Evolutionary conservation across 2,888 invertebrate genomes (phyloP).

Genomic region (Cheilosia urbana): DNA sequence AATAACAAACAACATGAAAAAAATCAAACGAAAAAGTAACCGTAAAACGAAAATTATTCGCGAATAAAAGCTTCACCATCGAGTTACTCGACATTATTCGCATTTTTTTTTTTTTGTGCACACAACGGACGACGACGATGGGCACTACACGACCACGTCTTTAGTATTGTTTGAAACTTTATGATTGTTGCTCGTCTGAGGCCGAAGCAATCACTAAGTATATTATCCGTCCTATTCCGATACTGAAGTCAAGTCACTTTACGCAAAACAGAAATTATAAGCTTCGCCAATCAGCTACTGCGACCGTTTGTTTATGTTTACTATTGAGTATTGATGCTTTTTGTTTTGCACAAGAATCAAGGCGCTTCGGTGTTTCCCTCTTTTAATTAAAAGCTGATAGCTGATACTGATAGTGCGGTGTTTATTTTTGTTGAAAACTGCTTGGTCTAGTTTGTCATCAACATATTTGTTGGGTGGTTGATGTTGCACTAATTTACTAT

Average conservation of each 20-base stretch:
- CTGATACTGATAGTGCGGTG: conserved; percentile 12
- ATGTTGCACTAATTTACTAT: neutral
- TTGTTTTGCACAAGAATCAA: conserved; percentile 50
- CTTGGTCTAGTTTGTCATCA: neutral
- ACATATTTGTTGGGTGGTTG: no score
- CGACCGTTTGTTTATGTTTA: conserved; percentile 73
- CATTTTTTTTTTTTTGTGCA: conserved; percentile 13
- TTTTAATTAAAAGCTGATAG: conserved; percentile 30
- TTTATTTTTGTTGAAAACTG: neutral
- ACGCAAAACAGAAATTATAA: conserved; percentile 46
- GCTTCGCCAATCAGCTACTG: conserved; percentile 54
- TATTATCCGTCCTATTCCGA: conserved; percentile 64
- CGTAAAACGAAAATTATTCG: conserved; percentile 22
- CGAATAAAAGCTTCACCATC: conserved; percentile 42
- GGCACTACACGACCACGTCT: conserved; percentile 18
- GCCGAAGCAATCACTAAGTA: conserved; percentile 70
- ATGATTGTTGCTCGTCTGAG: conserved; percentile 65
- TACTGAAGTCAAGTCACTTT: conserved; percentile 70
- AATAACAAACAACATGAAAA: conserved; percentile 28
- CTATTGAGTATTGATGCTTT: conserved; percentile 47
- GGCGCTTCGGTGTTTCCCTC: conserved; percentile 6
- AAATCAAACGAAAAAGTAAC: conserved; percentile 2
- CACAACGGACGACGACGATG: conserved; percentile 5
- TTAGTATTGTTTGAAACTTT: conserved; percentile 1
- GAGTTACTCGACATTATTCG: conserved; percentile 31